A percentile compares a stretch with the other conserved stretches of the same genome.
Evolutionary conservation across 2,113 vertebrate species (phyloP).

Genomic region (Balaeniceps rex): DNA sequence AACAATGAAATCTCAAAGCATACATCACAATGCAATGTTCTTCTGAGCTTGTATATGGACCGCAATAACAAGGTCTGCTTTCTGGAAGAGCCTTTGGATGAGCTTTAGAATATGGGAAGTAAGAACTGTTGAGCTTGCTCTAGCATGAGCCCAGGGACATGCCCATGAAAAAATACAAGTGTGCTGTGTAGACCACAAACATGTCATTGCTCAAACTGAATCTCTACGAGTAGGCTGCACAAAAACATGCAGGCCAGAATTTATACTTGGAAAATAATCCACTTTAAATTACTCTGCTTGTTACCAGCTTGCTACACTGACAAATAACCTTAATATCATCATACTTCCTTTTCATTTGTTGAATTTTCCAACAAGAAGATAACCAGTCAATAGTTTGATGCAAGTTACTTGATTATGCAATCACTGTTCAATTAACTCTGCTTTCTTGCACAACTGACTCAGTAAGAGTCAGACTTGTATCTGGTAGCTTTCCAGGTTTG

Average conservation of each 20-base stretch:
- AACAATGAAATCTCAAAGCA: neutral
- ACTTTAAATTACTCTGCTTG: neutral
- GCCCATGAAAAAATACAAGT: neutral
- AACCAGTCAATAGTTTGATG: neutral
- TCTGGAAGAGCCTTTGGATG: neutral
- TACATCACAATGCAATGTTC: neutral
- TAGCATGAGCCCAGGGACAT: neutral
- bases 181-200: fast-evolving
- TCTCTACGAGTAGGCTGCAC: neutral
- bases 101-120: neutral
- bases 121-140: neutral
- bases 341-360: neutral
- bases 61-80: neutral
- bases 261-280: neutral
- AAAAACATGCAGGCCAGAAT: fast-evolving
- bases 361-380: neutral
- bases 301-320: neutral
- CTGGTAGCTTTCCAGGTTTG: neutral
- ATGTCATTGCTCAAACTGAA: neutral
- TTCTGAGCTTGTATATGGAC: too few species aligned
- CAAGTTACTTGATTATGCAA: neutral
- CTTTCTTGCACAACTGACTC: neutral
- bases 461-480: neutral
- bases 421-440: neutral
- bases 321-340: neutral